Evolutionary conservation across 2,113 vertebrate species (phyloP), one percentile per base, ranked within the genome.

Genomic region (Scalopus aquaticus): DNA sequence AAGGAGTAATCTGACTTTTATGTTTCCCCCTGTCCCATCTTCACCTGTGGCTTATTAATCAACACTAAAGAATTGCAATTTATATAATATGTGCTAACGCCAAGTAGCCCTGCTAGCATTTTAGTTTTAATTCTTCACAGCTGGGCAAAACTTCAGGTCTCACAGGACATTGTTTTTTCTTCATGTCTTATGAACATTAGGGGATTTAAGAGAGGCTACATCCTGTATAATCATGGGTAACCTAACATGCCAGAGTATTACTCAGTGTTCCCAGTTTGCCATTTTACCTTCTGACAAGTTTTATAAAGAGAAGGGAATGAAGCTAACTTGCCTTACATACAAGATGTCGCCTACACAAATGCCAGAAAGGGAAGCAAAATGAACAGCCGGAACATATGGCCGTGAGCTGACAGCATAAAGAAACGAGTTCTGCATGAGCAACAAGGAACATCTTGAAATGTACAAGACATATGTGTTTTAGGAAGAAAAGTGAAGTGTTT

Each of bases 381-480:
- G 98, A 98, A 96, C 95, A 98, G 95, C 95, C 93, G 16, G 97
- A 97, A 95, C 98, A 98, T 98, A 98, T 98, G 98, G 98, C 96
- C 70, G 92, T 56, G 90, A 98, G 98, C 98, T 97, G 97, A 98
- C 98, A 97, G 97, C 96, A 96, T 96, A 97, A 96, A 93, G 97
- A 97, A 98, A 97, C 97, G 6, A 67, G 98, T 95, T 98, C 97
- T 97, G 96, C 98, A 88, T 83, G 95, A 98, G 97, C 97, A 98
- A 96, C 96, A 90, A 97, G 97, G 97, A 98, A 97, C 98, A 98
- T 98, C 98, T 98, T 98, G 98, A 98, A 98, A 97, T 85, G 94
- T 90, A 96, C 90, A 97, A 98, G 98, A 98, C 98, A 98, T 98
- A 98, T 98, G 98, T 98, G 98, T 98, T 98, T 98, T 97, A 97